Evolutionary conservation across 2,113 vertebrate species (phyloP), one percentile per base, ranked within the genome.

Genomic region (Nymphicus hollandicus): DNA sequence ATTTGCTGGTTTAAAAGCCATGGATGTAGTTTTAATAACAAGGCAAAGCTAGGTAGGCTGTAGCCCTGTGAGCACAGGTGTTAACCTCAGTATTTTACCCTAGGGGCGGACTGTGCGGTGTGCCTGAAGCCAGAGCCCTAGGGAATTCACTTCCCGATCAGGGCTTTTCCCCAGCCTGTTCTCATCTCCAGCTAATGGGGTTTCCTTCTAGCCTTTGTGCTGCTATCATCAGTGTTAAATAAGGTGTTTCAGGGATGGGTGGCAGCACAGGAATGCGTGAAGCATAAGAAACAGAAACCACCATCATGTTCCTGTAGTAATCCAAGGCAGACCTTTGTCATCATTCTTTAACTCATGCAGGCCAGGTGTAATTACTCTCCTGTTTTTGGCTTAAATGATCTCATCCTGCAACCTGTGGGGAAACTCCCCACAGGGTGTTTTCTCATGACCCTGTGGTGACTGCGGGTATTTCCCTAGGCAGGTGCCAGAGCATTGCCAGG

Each of bases 91-190:
- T 0, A 4, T 12, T 27, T 47, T 10, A 35, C 16, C 10, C 0
- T 19, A 18, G 43, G 10, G 22, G 1, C 9, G 55, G 31, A n/a
- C 28, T 31, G 10, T 11, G 23, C 10, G 47, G 3, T 7, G 58
- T 23, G 20, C 9, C 15, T 1, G 0, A 6, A 11, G 28, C 1
- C 9, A 5, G 33, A 60, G 43, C 37, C 52, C 24, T 0, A 3
- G 68, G 10, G 15, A 19, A 1, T 13, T 39, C 0, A 1, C 3
- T 5, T 7, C n/a, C 24, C 0, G 0, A 55, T 33, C 10, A 6
- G 43, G 69, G 16, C 35, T 72, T 47, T 10, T 13, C 23, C 11
- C 3, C 3, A 2, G 17, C 2, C 28, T 20, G 0, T 47, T 7
- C 46, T 27, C 31, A 15, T 22, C 24, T 17, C n/a, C 2, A 10